These are phyloP conservation scores for Rhopilema esculentum DNA, from an alignment of 30 jellyfish, hydroid and myxozoan species.

Conservation along the genomic window DNA sequence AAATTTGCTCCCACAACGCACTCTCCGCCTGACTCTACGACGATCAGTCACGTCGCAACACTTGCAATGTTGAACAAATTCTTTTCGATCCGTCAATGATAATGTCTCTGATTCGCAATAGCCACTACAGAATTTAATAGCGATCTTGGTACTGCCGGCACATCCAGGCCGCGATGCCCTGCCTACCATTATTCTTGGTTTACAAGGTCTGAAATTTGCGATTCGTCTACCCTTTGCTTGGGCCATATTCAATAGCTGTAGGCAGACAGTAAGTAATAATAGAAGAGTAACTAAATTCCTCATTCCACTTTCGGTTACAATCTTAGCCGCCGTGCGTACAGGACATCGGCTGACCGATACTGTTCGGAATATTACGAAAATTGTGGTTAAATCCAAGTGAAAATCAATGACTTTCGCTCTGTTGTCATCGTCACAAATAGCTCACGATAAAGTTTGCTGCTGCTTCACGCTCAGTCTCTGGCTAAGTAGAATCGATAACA, in stretches of 20 bases:
- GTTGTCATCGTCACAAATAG: conserved; percentile 27
- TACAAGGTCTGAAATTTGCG: conserved; percentile 40
- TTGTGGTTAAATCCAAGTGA: not conserved
- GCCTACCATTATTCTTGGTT: conserved; percentile 19
- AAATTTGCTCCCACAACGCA: not conserved
- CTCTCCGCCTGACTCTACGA: not conserved
- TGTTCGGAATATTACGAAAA: not conserved
- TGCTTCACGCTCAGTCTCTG: not conserved
- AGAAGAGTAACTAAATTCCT: conserved; percentile 33
- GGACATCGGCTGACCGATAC: conserved; percentile 9
- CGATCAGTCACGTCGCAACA: conserved; percentile 41
- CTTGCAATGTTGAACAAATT: conserved; percentile 27
- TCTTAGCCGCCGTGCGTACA: conserved; percentile 26
- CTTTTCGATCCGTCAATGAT: conserved; percentile 48
- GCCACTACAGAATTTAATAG: conserved; percentile 43
- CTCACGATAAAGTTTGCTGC: not conserved
- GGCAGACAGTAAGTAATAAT: conserved; percentile 37
- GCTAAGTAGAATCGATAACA: conserved; percentile 33
- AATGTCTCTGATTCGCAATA: conserved; percentile 63
- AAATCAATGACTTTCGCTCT: not conserved
- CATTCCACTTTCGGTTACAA: conserved; percentile 52
- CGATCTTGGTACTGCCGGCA: conserved; percentile 27
- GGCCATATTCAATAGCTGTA: conserved; percentile 39
- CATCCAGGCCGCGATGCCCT: conserved; percentile 11
- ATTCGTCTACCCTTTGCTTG: conserved; percentile 66